Evolutionary conservation across 1,140 invertebrate genomes (phyloP).

Genomic region (Mactra quadrangularis): DNA sequence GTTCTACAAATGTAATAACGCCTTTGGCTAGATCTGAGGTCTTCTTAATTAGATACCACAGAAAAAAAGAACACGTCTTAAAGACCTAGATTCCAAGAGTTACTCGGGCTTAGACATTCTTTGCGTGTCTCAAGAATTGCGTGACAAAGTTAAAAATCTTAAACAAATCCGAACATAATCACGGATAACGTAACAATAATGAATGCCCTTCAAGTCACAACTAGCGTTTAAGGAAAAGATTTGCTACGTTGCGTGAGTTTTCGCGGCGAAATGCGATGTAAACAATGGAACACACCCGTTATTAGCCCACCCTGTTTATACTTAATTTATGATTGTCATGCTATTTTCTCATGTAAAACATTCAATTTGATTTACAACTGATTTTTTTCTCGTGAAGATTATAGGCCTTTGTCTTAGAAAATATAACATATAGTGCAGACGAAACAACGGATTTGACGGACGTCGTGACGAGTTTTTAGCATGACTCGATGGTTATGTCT

Average conservation of each 20-base stretch:
- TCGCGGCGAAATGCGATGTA: slow-evolving; percentile 45
- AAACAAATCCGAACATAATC: slow-evolving; percentile 51
- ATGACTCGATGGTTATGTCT: no score
- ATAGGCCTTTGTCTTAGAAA: no score
- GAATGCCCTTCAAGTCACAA: slow-evolving; percentile 45
- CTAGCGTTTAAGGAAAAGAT: slow-evolving; percentile 40
- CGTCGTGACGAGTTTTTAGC: no score
- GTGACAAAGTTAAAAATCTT: slow-evolving; percentile 5
- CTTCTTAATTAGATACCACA: no score
- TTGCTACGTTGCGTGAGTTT: slow-evolving; percentile 52
- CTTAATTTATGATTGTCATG: slow-evolving; percentile 42
- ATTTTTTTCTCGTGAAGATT: no score
- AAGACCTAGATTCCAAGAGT: no score
- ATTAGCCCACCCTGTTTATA: slow-evolving; percentile 35
- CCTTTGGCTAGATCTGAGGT: no score
- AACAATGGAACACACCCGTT: slow-evolving; percentile 22
- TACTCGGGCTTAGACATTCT: no score
- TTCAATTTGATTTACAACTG: not conserved
- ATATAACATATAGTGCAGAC: no score
- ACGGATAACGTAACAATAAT: slow-evolving; percentile 57
- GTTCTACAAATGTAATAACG: no score
- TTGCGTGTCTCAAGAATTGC: slow-evolving; percentile 45
- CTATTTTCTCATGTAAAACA: slow-evolving; percentile 28
- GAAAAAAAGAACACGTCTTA: no score
- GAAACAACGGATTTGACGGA: no score